Conservation (phyloP, 2,888 invertebrate genomes). For the Leptinotarsa rubiginosa region DNA sequence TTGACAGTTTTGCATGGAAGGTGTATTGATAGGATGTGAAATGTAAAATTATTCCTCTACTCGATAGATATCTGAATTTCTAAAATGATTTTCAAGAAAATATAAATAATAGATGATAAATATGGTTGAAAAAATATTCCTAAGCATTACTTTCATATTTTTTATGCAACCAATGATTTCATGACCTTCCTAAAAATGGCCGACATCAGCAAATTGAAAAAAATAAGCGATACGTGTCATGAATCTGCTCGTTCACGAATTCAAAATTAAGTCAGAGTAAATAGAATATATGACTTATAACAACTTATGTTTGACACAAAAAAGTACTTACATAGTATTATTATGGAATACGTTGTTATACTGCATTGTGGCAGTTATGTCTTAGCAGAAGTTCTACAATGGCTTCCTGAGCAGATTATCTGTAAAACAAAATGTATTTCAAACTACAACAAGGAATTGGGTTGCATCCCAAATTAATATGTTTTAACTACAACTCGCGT, state of each 20-base stretch:
- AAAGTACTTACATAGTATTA: slow-evolving; percentile 80
- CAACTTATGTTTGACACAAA: too few relatives aligned
- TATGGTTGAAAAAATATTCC: not conserved
- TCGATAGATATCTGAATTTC: too few relatives aligned
- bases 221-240: slow-evolving; percentile 5
- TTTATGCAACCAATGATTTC: not conserved
- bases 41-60: too few relatives aligned
- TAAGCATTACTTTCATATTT: not conserved
- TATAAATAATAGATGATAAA: not conserved
- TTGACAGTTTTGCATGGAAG: too few relatives aligned
- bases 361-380: slow-evolving; percentile 65
- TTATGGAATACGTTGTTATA: slow-evolving; percentile 67
- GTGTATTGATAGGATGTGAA: too few relatives aligned
- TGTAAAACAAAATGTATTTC: too few relatives aligned
- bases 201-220: slow-evolving; percentile 4
- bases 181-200: slow-evolving; percentile 6
- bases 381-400: slow-evolving; percentile 51
- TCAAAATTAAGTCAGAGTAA: not conserved
- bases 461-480: too few relatives aligned
- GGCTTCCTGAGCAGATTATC: slow-evolving; percentile 51
- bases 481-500: too few relatives aligned
- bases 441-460: too few relatives aligned
- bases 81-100: too few relatives aligned
- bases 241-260: not conserved
- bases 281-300: too few relatives aligned